Percentiles rank a stretch among this genome's conserved stretches.
Conservation (phyloP, 2,888 invertebrate genomes). For the Nomada lathburiana region DNA sequence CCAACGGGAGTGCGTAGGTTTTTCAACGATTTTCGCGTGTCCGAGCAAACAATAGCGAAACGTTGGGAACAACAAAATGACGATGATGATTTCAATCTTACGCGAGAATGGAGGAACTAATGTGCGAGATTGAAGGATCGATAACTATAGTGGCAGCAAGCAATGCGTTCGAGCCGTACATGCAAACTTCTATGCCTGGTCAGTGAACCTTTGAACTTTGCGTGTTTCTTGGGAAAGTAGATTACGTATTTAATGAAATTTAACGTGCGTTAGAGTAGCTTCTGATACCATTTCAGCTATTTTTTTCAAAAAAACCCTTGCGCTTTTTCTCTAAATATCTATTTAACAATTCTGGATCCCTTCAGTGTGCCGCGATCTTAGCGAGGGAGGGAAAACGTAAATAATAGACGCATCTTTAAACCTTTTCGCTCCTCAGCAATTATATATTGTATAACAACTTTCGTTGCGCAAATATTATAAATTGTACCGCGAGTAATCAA, state of each 20-base stretch:
- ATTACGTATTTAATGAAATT: neutral
- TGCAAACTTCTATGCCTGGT: slow-evolving; percentile 28
- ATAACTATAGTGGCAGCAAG: slow-evolving; percentile 31
- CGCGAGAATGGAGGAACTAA: neutral
- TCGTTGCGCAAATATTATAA: too few relatives aligned
- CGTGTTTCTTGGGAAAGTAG: neutral
- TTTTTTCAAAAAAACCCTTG: too few relatives aligned
- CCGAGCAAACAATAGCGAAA: slow-evolving; percentile 12
- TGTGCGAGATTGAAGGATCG: slow-evolving; percentile 16
- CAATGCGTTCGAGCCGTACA: slow-evolving; percentile 30
- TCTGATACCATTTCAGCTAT: too few relatives aligned
- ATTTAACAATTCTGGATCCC: too few relatives aligned
- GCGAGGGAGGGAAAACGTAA: too few relatives aligned
- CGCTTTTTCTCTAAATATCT: too few relatives aligned
- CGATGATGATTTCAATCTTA: neutral
- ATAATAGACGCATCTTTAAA: too few relatives aligned
- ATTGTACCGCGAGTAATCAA: too few relatives aligned
- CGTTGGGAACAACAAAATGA: neutral
- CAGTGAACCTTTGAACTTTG: slow-evolving; percentile 35
- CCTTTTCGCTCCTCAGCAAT: too few relatives aligned
- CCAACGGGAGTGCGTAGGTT: slow-evolving; percentile 67
- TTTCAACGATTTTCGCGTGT: slow-evolving; percentile 32
- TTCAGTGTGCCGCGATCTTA: too few relatives aligned
- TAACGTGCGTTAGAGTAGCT: too few relatives aligned
- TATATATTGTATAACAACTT: too few relatives aligned